phyloP scores from a whole-genome alignment of 2,797 vertebrate genomes.

The Chloroceryle inda region DNA sequence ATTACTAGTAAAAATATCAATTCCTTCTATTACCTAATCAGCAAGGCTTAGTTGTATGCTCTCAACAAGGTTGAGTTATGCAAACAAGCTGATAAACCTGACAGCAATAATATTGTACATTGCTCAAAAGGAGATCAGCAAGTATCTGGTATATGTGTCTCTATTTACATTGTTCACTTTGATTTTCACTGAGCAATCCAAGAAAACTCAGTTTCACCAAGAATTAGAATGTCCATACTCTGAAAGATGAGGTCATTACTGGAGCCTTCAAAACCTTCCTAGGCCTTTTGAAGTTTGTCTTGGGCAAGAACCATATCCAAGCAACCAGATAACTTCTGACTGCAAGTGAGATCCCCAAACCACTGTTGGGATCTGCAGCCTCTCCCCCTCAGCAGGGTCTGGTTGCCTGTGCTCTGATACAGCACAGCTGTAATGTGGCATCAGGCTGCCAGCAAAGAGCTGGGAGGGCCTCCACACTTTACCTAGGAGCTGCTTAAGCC shows the following conservation, averaged over 20 bases:
- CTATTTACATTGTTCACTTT: not conserved
- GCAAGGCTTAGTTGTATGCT: not conserved
- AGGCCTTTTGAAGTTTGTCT: not conserved
- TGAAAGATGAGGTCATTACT: not conserved
- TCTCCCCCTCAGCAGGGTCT: fast-evolving
- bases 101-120: not conserved
- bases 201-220: not conserved
- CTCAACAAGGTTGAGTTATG: not conserved
- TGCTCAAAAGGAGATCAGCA: not conserved
- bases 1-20: not conserved
- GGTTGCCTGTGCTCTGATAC: not conserved
- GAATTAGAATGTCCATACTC: not conserved
- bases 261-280: not conserved
- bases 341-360: fast-evolving
- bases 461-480: not conserved
- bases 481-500: not conserved
- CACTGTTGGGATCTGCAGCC: fast-evolving
- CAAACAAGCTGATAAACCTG: not conserved
- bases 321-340: not conserved
- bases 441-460: not conserved
- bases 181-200: not conserved
- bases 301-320: not conserved
- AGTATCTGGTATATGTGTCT: not conserved
- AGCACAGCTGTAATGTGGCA: not conserved
- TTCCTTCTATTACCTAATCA: not conserved